phyloP scores from a whole-genome alignment of 2,797 vertebrate species.

The Urosaurus nigricauda region DNA sequence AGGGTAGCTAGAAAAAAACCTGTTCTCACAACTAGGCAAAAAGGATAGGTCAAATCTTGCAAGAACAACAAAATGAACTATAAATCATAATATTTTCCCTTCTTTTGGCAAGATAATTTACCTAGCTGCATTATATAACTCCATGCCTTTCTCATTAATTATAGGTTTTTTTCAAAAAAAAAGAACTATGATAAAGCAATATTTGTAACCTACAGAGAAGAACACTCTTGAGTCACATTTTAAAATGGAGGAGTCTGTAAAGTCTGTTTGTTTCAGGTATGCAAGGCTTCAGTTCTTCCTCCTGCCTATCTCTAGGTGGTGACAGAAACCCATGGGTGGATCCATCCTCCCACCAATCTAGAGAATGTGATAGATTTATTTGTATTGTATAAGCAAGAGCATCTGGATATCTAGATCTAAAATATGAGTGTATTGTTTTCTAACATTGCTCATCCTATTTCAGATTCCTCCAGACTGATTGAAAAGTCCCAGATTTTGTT shows the following conservation, averaged over 20 bases:
- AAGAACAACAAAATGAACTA: background rate
- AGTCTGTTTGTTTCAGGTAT: too few species aligned
- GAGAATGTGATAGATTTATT: background rate
- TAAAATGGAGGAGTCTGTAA: background rate
- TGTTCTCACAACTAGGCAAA: background rate
- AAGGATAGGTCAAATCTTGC: background rate
- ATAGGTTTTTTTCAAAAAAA: background rate
- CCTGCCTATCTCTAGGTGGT: too few species aligned
- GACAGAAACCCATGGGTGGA: too few species aligned
- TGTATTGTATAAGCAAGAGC: background rate
- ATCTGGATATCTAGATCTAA: background rate
- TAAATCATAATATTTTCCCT: background rate
- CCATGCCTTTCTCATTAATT: background rate
- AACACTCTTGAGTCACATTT: background rate
- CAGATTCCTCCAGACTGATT: background rate
- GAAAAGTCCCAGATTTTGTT: too few species aligned
- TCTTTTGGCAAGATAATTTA: constrained; percentile 10
- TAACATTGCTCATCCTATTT: background rate
- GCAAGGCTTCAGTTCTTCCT: too few species aligned
- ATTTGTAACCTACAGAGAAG: background rate
- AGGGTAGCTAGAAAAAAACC: background rate
- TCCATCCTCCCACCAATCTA: too few species aligned
- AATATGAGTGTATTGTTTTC: background rate
- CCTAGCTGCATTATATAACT: background rate
- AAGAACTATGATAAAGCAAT: background rate